Conservation (phyloP, 2,888 invertebrate genomes). For the Eurois occulta region DNA sequence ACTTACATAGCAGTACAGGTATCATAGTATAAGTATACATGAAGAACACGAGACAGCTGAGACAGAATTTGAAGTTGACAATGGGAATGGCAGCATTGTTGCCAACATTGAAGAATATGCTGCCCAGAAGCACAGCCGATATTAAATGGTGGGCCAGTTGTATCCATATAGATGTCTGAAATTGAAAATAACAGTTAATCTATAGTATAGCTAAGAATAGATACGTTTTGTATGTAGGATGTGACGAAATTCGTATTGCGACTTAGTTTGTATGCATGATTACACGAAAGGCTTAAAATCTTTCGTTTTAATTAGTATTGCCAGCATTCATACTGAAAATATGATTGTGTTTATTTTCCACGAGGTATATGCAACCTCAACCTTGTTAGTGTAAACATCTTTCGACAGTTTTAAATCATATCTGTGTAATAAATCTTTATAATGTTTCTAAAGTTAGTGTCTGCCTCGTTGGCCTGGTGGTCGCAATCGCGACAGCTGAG, state of each 20-base stretch:
- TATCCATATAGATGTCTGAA: conserved; percentile 88
- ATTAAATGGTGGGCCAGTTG: conserved; percentile 90
- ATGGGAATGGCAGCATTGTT: conserved; percentile 89
- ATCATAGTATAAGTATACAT: conserved; percentile 92
- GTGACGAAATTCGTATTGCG: neutral
- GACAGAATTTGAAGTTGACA: conserved; percentile 91
- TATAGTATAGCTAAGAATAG: neutral
- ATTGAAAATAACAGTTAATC: conserved; percentile 28
- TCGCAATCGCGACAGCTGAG: no score
- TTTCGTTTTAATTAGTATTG: no score
- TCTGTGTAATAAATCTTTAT: no score
- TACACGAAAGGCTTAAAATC: no score
- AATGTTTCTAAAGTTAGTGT: no score
- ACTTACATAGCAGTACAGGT: conserved; percentile 91
- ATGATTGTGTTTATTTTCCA: no score
- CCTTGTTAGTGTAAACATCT: no score
- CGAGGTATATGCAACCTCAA: no score
- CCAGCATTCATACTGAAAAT: no score
- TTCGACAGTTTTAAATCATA: no score
- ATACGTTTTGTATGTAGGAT: neutral
- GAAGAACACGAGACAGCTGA: conserved; percentile 91
- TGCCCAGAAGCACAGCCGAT: conserved; percentile 89
- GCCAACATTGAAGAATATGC: conserved; percentile 90
- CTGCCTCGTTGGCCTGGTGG: no score
- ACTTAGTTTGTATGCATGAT: neutral